phyloP scores from a whole-genome alignment of 2,113 vertebrate genomes.

The Megaceryle torquata region DNA sequence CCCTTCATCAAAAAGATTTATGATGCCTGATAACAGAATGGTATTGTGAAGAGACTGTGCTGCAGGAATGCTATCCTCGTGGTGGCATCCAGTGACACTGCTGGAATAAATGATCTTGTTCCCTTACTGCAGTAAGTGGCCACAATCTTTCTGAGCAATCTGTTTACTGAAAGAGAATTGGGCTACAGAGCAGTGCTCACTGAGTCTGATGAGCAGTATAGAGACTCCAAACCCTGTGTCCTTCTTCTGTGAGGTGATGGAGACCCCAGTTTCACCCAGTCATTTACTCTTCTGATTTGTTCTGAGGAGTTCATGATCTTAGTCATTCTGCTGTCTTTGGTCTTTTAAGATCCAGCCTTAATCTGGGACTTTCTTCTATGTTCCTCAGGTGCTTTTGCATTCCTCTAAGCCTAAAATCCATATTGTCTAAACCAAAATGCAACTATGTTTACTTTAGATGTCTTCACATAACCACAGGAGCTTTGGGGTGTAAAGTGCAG shows the following conservation, averaged over 20 bases:
- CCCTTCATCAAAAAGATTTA: conserved; percentile 18
- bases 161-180: background rate
- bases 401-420: background rate
- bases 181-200: background rate
- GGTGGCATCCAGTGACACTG: background rate
- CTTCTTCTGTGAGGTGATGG: background rate
- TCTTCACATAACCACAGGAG: background rate
- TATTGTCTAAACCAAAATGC: background rate
- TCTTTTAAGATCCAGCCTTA: background rate
- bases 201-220: accelerated
- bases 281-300: background rate
- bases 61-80: background rate
- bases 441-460: background rate
- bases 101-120: background rate
- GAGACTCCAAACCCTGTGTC: background rate
- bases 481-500: background rate
- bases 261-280: background rate
- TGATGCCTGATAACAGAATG: background rate
- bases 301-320: background rate
- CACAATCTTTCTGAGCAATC: background rate
- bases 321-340: background rate
- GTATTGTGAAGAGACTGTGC: background rate
- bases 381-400: background rate
- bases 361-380: background rate
- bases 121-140: background rate